phyloP scores from a whole-genome alignment of 2,113 vertebrate species.

The Arenaria interpres region DNA sequence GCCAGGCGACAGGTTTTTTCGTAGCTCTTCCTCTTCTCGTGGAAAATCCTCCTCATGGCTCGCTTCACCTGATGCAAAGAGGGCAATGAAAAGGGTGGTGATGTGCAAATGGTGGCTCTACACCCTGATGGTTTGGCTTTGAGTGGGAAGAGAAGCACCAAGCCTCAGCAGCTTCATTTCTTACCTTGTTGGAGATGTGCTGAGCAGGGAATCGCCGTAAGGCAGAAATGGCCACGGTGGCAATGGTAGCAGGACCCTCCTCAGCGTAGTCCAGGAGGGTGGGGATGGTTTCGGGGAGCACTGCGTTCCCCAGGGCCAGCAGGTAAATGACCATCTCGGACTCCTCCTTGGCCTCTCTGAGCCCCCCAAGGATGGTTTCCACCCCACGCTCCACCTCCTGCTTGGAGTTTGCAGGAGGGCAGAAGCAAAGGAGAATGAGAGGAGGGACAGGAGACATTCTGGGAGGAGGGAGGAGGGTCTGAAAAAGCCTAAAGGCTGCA shows the following conservation, averaged over 20 bases:
- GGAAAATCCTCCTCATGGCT: slow-evolving; percentile 67
- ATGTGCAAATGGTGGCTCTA: no score
- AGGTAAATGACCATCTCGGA: background rate
- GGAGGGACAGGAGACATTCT: background rate
- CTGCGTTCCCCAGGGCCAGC: slow-evolving; percentile 52
- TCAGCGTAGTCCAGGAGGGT: slow-evolving; percentile 42
- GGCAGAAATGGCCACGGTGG: background rate
- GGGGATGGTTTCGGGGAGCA: slow-evolving; percentile 57
- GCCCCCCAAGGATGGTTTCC: slow-evolving; percentile 23
- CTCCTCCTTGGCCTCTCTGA: slow-evolving; percentile 14
- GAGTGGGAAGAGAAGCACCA: background rate
- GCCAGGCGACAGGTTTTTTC: slow-evolving; percentile 45
- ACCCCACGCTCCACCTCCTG: slow-evolving; percentile 57
- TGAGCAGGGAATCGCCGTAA: background rate
- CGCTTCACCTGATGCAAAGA: slow-evolving; percentile 40
- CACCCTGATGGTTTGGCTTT: background rate
- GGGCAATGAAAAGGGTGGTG: background rate
- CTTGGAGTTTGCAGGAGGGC: background rate
- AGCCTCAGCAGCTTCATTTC: rapidly evolving
- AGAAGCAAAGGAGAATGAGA: background rate
- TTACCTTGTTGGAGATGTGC: slow-evolving; percentile 60
- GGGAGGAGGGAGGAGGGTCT: rapidly evolving
- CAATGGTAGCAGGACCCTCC: background rate
- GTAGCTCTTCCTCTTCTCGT: slow-evolving; percentile 36
- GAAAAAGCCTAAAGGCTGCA: background rate